Evolutionary conservation across 2,888 invertebrate species (phyloP).

Genomic region (Megamerina dolium): DNA sequence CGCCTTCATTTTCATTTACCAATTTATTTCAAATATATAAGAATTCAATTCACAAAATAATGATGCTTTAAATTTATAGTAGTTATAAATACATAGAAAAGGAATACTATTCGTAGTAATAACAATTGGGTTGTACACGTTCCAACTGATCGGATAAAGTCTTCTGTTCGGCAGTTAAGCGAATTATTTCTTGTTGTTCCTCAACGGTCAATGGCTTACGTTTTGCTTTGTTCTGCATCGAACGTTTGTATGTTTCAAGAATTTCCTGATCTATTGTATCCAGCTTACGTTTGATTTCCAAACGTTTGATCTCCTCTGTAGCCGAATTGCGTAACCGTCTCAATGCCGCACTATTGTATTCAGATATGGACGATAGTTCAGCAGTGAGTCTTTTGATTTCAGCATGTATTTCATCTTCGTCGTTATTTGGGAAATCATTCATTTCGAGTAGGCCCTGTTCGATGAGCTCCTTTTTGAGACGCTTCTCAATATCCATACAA

Average conservation of each 20-base stretch:
- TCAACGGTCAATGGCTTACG: conserved; percentile 71
- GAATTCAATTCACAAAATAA: no score
- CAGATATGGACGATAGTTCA: conserved; percentile 69
- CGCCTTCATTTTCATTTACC: no score
- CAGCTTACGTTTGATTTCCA: conserved; percentile 71
- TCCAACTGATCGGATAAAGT: conserved; percentile 44
- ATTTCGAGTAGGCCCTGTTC: conserved; percentile 78
- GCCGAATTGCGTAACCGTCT: conserved; percentile 64
- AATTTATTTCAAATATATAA: no score
- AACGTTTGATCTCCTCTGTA: conserved; percentile 71
- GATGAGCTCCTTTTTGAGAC: conserved; percentile 77
- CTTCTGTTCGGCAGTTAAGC: conserved; percentile 63
- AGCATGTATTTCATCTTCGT: conserved; percentile 79
- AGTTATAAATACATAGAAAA: no score
- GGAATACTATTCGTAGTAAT: no score
- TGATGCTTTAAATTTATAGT: no score
- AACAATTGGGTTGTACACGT: no score
- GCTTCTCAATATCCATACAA: conserved; percentile 73
- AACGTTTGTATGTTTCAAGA: conserved; percentile 79
- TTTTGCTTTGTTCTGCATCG: conserved; percentile 73
- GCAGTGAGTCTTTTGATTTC: conserved; percentile 85
- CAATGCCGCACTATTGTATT: conserved; percentile 72
- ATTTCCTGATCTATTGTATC: conserved; percentile 66
- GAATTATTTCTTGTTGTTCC: conserved; percentile 75
- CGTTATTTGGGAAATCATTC: conserved; percentile 58